Conservation (phyloP, 2,888 invertebrate species). For the Aradus depressus region DNA sequence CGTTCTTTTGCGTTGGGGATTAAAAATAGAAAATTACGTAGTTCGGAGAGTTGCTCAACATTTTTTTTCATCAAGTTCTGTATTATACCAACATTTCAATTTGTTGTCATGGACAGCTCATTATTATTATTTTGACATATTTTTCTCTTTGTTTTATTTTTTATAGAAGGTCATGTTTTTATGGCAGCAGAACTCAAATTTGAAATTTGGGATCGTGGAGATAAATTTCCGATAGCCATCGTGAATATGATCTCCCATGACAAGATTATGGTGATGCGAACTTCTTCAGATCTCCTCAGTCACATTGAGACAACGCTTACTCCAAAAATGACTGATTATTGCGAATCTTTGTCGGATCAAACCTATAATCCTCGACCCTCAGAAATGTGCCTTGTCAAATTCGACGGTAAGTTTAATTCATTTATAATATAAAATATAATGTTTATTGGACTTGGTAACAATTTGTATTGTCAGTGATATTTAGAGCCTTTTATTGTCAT, state of each 20-base stretch:
- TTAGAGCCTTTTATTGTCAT: too few relatives aligned
- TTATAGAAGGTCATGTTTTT: constrained; percentile 6
- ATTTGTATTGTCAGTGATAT: too few relatives aligned
- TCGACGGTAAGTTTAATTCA: constrained; percentile 25
- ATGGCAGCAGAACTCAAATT: constrained; percentile 13
- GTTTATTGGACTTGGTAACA: too few relatives aligned
- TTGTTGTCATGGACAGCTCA: neutral
- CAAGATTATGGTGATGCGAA: constrained; percentile 3
- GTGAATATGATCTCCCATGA: neutral
- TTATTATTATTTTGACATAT: neutral
- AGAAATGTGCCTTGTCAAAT: constrained; percentile 36
- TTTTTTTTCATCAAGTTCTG: too few relatives aligned
- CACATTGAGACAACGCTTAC: constrained; percentile 9
- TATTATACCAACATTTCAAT: neutral
- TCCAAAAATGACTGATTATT: constrained; percentile 33
- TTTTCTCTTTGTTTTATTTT: neutral
- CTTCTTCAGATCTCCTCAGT: constrained; percentile 5
- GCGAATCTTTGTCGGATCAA: constrained; percentile 26
- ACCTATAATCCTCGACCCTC: constrained; percentile 35
- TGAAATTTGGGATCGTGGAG: constrained; percentile 11
- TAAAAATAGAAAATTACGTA: too few relatives aligned
- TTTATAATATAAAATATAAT: too few relatives aligned
- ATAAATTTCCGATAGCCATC: neutral
- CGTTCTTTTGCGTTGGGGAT: too few relatives aligned
- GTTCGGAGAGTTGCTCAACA: too few relatives aligned